Evolutionary conservation across 2,888 invertebrate species (phyloP), one percentile per base, ranked within the genome.

Genomic region (Acrobasis consociella): DNA sequence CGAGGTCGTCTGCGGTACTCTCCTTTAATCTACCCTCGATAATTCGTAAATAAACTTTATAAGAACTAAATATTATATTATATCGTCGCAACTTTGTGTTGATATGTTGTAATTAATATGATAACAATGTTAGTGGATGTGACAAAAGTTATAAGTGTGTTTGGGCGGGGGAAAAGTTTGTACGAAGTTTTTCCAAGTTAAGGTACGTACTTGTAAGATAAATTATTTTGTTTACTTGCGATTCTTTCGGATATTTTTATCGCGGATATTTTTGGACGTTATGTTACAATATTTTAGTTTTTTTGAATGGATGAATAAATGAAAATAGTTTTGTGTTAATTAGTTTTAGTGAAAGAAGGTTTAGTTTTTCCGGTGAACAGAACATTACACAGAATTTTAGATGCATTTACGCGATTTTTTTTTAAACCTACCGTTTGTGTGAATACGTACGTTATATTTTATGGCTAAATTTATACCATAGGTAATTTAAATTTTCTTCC

Each of bases 171-270:
- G n/a, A 11, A 56, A 56, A 56, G 56, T 56, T 56, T 42, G 17
- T 13, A 42, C 22, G 10, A 56, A 56, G 56, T 56, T 56, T 56
- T 56, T 56, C 56, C 42, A 17, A 56, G 56, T 56, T 56, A 56
- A 56, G 56, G 56, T 56, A 56, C 16, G 53, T 55, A 16, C 15
- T 31, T 7, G 31, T 31, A 31, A 5, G 53, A 53, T 38, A 53
- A 38, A 37, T 53, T 38, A 13, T 53, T 53, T 15, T 46, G 46
- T 46, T 53, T 49, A 15, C 49, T 52, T 46, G 42, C 15, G 16
- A 15, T 56, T 46, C 11, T 39, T 42, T 56, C 11, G 17, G 11
- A 17, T 56, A 13, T 52, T 31, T 52, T 51, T 10, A 46, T 46
- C 13, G 11, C 5, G n/a, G 46, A n/a, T n/a, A 46, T 13, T 46